Conservation (phyloP, 2,797 vertebrate genomes). For the Arnoldichthys spilopterus region DNA sequence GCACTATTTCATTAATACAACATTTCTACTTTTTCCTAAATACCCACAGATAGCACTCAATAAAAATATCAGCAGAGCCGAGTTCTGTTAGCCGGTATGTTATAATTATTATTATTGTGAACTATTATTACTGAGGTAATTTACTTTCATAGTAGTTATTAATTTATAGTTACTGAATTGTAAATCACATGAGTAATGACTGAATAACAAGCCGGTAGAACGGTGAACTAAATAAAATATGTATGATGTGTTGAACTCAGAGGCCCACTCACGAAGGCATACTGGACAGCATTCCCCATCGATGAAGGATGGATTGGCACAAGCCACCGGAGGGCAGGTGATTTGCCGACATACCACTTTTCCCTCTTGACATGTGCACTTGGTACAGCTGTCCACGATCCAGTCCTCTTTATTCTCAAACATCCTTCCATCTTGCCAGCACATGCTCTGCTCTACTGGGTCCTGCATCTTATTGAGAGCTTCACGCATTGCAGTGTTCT, state of each 20-base stretch:
- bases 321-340: conserved; percentile 87
- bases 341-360: conserved; percentile 91
- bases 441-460: conserved; percentile 78
- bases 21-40: no score
- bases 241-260: background rate
- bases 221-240: no score
- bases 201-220: background rate
- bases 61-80: background rate
- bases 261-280: conserved; percentile 84
- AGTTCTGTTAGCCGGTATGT: background rate
- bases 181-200: background rate
- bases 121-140: background rate
- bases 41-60: background rate
- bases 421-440: conserved; percentile 91
- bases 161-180: background rate
- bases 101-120: no score
- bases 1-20: background rate
- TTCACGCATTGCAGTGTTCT: conserved; percentile 91
- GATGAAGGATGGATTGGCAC: conserved; percentile 83
- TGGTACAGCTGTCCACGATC: conserved; percentile 95
- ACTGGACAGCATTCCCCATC: conserved; percentile 93
- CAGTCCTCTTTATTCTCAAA: conserved; percentile 90
- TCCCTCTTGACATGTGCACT: conserved; percentile 91
- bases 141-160: background rate
- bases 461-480: conserved; percentile 82